Evolutionary conservation across 2,113 vertebrate genomes (phyloP).

Genomic region (Dolichotis patagonum): DNA sequence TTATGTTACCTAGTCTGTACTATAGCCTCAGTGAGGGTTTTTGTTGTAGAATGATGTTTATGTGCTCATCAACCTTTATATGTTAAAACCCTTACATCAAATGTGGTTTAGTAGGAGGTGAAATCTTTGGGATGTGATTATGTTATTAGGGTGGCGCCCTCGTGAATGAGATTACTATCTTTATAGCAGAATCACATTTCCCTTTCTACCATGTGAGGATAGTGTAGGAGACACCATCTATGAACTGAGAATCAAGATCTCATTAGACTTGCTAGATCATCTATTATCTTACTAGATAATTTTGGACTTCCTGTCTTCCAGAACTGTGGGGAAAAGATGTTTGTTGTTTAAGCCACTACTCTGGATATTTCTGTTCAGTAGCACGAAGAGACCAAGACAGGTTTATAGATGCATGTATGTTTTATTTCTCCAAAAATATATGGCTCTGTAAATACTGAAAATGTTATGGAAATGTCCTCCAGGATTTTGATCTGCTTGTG

Average conservation of each 20-base stretch:
- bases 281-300: not conserved
- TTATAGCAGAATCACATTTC: not conserved
- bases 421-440: conserved; percentile 18
- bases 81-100: not conserved
- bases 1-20: not conserved
- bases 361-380: not conserved
- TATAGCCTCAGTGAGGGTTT: not conserved
- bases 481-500: not conserved
- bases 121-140: not conserved
- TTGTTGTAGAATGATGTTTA: not conserved
- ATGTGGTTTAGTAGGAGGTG: not conserved
- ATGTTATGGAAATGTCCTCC: not conserved
- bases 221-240: not conserved
- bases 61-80: not conserved
- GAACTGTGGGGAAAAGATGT: not conserved
- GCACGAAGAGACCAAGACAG: not conserved
- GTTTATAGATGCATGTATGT: not conserved
- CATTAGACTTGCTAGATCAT: not conserved
- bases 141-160: not conserved
- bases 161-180: not conserved
- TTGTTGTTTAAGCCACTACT: not conserved
- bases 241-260: not conserved
- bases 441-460: not conserved
- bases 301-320: not conserved
- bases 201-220: too few species aligned